These are phyloP conservation scores for Ochotona princeps DNA, from an alignment of 2,113 vertebrate species.

Conservation along the genomic window DNA sequence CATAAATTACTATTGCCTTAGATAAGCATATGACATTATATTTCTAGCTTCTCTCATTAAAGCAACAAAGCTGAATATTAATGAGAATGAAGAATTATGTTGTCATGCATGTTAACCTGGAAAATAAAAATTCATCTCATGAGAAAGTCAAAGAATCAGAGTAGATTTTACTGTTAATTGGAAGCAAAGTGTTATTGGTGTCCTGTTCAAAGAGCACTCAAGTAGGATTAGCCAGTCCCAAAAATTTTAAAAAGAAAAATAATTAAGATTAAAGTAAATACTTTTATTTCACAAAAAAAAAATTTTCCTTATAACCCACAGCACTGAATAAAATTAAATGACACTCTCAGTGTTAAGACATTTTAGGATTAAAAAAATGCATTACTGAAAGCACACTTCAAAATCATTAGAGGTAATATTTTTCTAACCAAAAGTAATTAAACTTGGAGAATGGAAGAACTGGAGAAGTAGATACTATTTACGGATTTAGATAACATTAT, in stretches of 20 bases:
- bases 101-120: constrained; percentile 87
- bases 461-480: constrained; percentile 63
- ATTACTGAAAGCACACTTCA: constrained; percentile 74
- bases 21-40: constrained; percentile 86
- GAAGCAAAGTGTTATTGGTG: constrained; percentile 85
- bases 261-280: constrained; percentile 81
- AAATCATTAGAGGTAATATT: constrained; percentile 80
- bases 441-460: constrained; percentile 72
- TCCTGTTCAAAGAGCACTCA: constrained; percentile 86
- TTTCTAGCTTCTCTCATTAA: constrained; percentile 83
- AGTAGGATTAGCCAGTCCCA: constrained; percentile 79
- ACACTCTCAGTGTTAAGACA: constrained; percentile 67
- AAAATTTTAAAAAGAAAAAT: constrained; percentile 63
- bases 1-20: constrained; percentile 78
- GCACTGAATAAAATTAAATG: constrained; percentile 75
- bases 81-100: constrained; percentile 86
- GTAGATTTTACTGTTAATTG: constrained; percentile 86
- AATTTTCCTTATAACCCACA: constrained; percentile 56
- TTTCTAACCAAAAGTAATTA: constrained; percentile 77
- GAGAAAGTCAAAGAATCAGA: constrained; percentile 87
- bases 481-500: constrained; percentile 68
- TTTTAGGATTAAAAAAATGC: constrained; percentile 74
- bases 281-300: constrained; percentile 72
- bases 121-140: constrained; percentile 88
- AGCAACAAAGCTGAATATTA: constrained; percentile 84